Evolutionary conservation across 2,797 vertebrate genomes (phyloP).

Genomic region (Xenops minutus): DNA sequence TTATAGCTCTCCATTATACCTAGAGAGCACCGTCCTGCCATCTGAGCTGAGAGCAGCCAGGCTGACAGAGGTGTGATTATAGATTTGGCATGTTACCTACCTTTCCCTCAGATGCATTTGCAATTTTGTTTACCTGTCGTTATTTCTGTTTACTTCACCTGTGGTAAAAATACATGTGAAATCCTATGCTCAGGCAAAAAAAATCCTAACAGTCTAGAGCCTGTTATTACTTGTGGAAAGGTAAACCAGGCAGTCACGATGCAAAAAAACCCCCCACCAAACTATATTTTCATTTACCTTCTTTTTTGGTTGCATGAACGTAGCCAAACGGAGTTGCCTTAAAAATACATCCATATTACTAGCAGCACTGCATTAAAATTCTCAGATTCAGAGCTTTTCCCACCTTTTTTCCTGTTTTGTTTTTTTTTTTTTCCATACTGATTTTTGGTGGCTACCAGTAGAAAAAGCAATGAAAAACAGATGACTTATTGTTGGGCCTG

Average conservation of each 20-base stretch:
- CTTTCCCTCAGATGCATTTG: constrained; percentile 38
- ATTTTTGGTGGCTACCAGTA: background rate
- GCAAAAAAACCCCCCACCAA: background rate
- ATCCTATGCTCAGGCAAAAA: background rate
- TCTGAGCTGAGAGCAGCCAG: constrained; percentile 67
- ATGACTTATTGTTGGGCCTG: background rate
- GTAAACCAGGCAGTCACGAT: background rate
- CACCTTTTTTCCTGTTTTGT: background rate
- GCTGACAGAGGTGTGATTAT: constrained; percentile 67
- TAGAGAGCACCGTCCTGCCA: constrained; percentile 69
- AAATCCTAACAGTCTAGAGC: background rate
- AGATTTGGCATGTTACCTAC: constrained; percentile 14
- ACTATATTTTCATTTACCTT: background rate
- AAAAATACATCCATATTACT: background rate
- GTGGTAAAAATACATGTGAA: constrained; percentile 30
- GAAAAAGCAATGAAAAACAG: background rate
- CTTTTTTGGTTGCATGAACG: background rate
- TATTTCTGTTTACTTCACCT: constrained; percentile 42
- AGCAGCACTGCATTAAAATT: background rate
- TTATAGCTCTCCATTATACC: constrained; percentile 78
- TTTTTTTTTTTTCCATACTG: background rate
- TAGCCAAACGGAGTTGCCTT: background rate
- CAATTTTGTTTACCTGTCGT: constrained; percentile 55
- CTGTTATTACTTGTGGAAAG: background rate
- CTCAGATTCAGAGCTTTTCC: background rate